Base-by-base conservation (phyloP, 2,888 invertebrate species). In the Xylota segnis region DNA sequence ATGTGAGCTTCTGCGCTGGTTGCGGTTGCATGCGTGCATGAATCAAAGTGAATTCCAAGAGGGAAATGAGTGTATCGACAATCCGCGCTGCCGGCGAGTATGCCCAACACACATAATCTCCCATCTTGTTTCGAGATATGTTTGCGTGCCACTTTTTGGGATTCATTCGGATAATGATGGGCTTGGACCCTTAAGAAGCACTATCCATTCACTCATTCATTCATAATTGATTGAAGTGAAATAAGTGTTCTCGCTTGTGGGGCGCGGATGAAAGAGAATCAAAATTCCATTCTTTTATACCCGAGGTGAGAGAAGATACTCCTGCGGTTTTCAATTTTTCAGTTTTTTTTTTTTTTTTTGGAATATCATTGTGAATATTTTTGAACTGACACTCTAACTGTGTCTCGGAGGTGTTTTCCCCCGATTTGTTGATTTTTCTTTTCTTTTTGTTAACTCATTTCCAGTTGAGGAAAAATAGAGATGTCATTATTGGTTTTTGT, bases 151-250 rank as follows among this genome's bases (percentile, higher is more conserved):
- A 27, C 16, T 56, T 56, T 63, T 59, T 59, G 34, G 40, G 12
- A 34, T 68, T 50, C 59, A 45, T 66, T 72, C 59, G 16, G 59
- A 79, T 72, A 63, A 72, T 72, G 37, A 61, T 61, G 47, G 43
- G 45, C 63, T 76, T 23, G 56, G 18, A 2, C 83, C 59, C 59
- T 78, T 54, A 68, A 75, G 61, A 68, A 75, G 61, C 47, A 16
- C 65, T 37, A 65, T 66, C 68, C 52, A 66, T 14, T 37, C 34
- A 59, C 61, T 68, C 68, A 68, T 82, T 70, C 82, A 82, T 50
- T 56, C 70, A 78, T 72, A 78, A 83, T 72, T 83, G 72, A 78
- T 61, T 77, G 58, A 72, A 66, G 66, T 68, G 66, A 61, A 72
- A 45, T 72, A 66, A 43, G 50, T 63, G 27, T 43, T 56, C 23